These are phyloP conservation scores for Tapirus indicus DNA, from an alignment of 2,797 vertebrate species.

Conservation along the genomic window DNA sequence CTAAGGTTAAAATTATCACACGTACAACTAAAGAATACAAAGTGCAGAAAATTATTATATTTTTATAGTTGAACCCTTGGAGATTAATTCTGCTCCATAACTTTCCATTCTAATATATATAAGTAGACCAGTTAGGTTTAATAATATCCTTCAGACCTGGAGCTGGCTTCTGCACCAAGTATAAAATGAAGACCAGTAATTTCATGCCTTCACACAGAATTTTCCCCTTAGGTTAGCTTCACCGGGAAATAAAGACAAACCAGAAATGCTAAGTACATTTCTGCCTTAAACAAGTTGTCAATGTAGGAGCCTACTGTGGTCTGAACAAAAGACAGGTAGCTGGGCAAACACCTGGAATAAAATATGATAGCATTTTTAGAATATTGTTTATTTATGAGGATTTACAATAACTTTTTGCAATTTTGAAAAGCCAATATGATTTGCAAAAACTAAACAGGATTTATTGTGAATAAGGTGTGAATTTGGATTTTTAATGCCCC, in stretches of 20 bases:
- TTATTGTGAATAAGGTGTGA: not conserved
- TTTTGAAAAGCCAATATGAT: not conserved
- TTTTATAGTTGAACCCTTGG: not conserved
- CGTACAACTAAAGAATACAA: not conserved
- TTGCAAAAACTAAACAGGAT: not conserved
- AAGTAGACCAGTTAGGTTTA: not conserved
- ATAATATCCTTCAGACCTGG: not conserved
- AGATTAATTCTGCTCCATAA: not conserved
- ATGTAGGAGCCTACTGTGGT: not conserved
- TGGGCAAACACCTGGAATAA: not conserved
- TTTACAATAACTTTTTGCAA: not conserved
- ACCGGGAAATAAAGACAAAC: not conserved
- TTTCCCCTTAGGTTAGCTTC: not conserved
- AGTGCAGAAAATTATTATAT: not conserved
- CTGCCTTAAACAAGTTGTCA: not conserved
- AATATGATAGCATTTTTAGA: not conserved
- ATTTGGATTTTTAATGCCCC: not conserved
- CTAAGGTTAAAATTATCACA: conserved; percentile 12
- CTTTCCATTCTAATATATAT: not conserved
- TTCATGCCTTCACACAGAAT: not conserved
- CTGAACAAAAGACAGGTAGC: not conserved
- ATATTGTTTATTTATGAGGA: not conserved
- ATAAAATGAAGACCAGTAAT: not conserved
- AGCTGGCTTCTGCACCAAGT: not conserved
- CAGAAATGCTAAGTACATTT: not conserved